Conservation (phyloP, 2,888 invertebrate species). For the Eupsilia transversa region DNA sequence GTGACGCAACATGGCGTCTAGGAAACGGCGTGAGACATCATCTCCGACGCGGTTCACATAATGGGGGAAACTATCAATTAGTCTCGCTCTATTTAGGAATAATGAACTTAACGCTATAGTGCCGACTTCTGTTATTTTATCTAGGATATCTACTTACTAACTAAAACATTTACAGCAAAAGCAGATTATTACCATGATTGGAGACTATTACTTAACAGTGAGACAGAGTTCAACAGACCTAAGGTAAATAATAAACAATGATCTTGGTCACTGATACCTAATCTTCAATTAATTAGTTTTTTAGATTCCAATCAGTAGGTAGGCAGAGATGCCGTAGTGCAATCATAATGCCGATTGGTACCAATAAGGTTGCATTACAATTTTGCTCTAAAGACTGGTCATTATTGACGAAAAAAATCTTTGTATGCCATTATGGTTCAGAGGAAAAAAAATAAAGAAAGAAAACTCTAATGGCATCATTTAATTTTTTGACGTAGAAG, state of each 20-base stretch:
- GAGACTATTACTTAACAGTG: neutral
- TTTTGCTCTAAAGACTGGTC: neutral
- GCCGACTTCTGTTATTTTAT: constrained; percentile 3
- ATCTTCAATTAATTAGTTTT: constrained; percentile 42
- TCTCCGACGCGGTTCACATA: constrained; percentile 32
- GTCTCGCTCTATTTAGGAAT: constrained; percentile 29
- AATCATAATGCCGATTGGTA: neutral
- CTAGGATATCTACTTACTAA: neutral
- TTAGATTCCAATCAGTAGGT: neutral
- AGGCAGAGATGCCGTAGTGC: neutral
- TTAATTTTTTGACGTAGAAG: neutral
- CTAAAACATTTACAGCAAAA: neutral
- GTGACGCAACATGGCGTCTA: constrained; percentile 56
- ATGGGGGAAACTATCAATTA: constrained; percentile 53
- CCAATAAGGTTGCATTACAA: neutral
- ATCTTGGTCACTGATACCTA: constrained; percentile 20
- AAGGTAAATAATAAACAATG: constrained; percentile 23
- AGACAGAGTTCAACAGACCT: constrained; percentile 8
- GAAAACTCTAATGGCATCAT: constrained; percentile 12
- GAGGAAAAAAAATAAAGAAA: constrained; percentile 6
- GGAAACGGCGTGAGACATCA: constrained; percentile 49
- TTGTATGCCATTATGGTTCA: neutral
- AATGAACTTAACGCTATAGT: neutral
- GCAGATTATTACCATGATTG: neutral
- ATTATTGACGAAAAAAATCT: neutral